Base-by-base conservation (phyloP, 2,888 invertebrate genomes). In the Sminthurinus aureus region DNA sequence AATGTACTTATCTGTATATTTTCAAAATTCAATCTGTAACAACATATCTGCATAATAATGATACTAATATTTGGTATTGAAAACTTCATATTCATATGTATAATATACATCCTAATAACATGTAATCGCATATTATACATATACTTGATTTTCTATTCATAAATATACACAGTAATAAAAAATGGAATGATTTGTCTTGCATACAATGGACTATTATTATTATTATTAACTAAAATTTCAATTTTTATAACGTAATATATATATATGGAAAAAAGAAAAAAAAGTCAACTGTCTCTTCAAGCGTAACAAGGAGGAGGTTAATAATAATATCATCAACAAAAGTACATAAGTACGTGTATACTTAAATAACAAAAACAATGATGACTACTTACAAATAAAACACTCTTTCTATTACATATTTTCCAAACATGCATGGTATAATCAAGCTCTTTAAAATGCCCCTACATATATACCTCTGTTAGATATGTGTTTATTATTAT, bases 271-370 rank as follows among this genome's bases (percentile, higher is more conserved):
- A 38, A 38, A 38, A 38, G 38, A 38, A 38, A 38, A 38, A 38
- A 15, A 67, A 79, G 69, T 71, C 79, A 79, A 51, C 67, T 79
- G 79, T 67, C 79, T 69, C 79, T 79, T 79, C 79, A 79, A 51
- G 69, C 79, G 51, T 79, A 69, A 79, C 69, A 71, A 50, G 78
- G 11, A 58, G 58, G 15, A 58, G 58, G 58, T 18, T 58, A 58
- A 38, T 38, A 38, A n/a, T n/a, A n/a, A n/a, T 6, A 38, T 38
- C 38, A 38, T 38, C 3, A 38, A 38, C 38, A 38, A 38, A 38
- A 38, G 38, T 38, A 38, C 38, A 38, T 6, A 38, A 4, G 38
- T 38, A 38, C 6, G 6, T n/a, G 6, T 38, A 38, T 38, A 38
- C 38, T 38, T 38, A 38, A 38, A 6, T 38, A 38, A 38, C 38